Evolutionary conservation across 2,113 vertebrate species (phyloP), one percentile per base, ranked within the genome.

Genomic region (Hippocampus abdominalis): DNA sequence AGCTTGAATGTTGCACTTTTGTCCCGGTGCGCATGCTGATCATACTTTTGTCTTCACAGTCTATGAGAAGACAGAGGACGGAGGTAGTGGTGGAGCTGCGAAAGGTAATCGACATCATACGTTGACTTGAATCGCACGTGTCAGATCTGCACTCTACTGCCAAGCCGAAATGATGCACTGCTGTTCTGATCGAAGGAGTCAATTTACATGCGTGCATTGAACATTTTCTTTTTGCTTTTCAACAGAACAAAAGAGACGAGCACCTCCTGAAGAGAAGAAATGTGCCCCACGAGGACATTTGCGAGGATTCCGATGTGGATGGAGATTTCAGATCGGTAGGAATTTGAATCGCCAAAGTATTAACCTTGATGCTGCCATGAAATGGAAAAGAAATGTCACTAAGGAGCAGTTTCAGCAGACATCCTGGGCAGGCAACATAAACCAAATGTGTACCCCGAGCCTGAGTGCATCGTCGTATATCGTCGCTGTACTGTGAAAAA

Each of bases 41-140:
- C 0, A 49, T 60, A 59, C 72, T 1, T 44, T 74, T 39, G 89
- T 70, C 0, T 66, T 63, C 87, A 76, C 90, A 99, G 97, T 95
- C 94, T 81, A 99, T 98, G 96, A 96, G 97, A 94, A 95, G 97
- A 92, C 96, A 99, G 86, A 93, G 96, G 89, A 99, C 97, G 78
- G 97, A 99, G 92, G 96, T 99, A 42, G 97, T 98, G 59, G 96
- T 99, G 79, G 96, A 99, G 80, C 91, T 99, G 86, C 93, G 97
- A 88, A 99, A 99, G 95, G 97, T 98, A 92, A 92, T 40, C 25
- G 15, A 7, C 53, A 59, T 49, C 8, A 42, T 57, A 56, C 32
- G 5, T 36, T 36, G 32, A 36, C 8, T 68, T 54, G 29, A 49
- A 20, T 5, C 42, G 3, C 1, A 48, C 18, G 54, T 27, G 23